A percentile compares a stretch with the other conserved stretches of the same genome.
These are phyloP conservation scores for Penelope pileata DNA, from an alignment of 2,113 vertebrate genomes.

Conservation along the genomic window DNA sequence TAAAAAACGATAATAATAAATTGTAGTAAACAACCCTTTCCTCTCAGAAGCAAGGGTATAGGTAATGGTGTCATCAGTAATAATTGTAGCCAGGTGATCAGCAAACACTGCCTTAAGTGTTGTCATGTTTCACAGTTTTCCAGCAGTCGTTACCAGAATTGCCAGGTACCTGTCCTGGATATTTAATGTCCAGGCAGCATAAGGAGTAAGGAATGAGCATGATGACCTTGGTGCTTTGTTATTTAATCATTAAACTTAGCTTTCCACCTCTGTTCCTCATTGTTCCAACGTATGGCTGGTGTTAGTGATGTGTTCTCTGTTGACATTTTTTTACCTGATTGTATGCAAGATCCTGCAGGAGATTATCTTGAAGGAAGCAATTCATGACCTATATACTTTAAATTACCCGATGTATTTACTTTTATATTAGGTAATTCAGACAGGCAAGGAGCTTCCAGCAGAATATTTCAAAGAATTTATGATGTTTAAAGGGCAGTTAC, in stretches of 20 bases:
- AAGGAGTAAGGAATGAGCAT: not conserved
- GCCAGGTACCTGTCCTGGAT: not conserved
- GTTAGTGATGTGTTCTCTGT: not conserved
- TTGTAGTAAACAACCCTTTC: not conserved
- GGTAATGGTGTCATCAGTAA: not conserved
- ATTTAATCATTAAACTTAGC: constrained; percentile 9
- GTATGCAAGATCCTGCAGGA: not conserved
- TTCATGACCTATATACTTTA: not conserved
- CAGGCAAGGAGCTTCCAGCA: not conserved
- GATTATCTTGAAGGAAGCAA: not conserved
- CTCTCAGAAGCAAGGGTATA: not conserved
- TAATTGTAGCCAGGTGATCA: not conserved
- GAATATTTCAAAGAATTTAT: not conserved
- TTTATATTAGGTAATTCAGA: not conserved
- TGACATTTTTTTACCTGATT: not conserved
- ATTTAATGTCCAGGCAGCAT: not conserved
- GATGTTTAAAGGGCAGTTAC: not conserved
- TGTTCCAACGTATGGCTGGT: not conserved
- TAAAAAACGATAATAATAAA: too few species aligned
- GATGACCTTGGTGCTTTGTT: not conserved
- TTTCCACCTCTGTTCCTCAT: not conserved
- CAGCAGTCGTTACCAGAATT: not conserved
- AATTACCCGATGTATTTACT: not conserved
- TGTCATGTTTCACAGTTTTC: not conserved
- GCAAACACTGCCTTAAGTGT: not conserved